Conservation (phyloP, 2,113 vertebrate genomes). For the Ascaphus truei region DNA sequence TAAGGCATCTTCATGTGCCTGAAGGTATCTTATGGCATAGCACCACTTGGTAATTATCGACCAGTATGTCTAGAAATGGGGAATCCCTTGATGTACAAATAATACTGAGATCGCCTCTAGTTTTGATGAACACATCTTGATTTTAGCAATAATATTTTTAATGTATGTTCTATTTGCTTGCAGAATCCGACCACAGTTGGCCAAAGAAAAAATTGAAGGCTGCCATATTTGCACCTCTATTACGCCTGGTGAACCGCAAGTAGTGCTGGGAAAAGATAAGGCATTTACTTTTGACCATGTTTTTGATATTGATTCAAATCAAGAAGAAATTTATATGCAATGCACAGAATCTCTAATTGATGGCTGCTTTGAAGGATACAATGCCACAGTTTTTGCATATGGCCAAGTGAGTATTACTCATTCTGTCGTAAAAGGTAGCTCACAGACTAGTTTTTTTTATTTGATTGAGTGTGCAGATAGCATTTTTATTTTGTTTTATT, state of each 20-base stretch:
- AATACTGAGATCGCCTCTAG: too few species aligned
- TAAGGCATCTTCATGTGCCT: too few species aligned
- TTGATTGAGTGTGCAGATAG: too few species aligned
- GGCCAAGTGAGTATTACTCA: slow-evolving; percentile 72
- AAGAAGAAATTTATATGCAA: slow-evolving; percentile 80
- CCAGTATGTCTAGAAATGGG: too few species aligned
- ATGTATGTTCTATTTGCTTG: slow-evolving; percentile 31
- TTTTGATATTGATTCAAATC: slow-evolving; percentile 86
- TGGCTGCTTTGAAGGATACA: slow-evolving; percentile 95
- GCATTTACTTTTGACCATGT: slow-evolving; percentile 95
- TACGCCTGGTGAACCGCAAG: slow-evolving; percentile 90
- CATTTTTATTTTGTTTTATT: too few species aligned
- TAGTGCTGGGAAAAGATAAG: slow-evolving; percentile 95
- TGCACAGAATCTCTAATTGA: slow-evolving; percentile 93
- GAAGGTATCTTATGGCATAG: too few species aligned
- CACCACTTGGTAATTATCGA: too few species aligned
- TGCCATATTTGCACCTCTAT: slow-evolving; percentile 96
- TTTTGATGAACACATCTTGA: neutral
- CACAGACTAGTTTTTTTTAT: too few species aligned
- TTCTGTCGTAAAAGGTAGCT: too few species aligned
- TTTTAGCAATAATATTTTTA: slow-evolving; percentile 18
- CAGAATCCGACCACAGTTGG: slow-evolving; percentile 93
- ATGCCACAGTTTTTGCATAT: slow-evolving; percentile 95
- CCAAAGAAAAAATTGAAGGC: slow-evolving; percentile 95
- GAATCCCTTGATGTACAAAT: too few species aligned